Evolutionary conservation across 2,113 vertebrate species (phyloP).

Genomic region (Callopanchax toddi): DNA sequence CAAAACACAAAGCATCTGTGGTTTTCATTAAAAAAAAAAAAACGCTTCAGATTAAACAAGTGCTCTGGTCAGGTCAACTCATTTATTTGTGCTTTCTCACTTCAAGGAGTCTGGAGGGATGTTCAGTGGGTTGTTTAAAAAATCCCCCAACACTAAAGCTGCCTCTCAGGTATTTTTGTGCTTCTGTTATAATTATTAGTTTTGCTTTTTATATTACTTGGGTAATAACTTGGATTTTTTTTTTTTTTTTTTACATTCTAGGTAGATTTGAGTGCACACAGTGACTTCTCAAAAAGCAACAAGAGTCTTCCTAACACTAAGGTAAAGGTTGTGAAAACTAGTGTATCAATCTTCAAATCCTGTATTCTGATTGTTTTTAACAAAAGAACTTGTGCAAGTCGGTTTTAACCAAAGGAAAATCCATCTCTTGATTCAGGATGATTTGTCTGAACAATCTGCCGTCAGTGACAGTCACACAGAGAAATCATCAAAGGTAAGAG

Average conservation of each 20-base stretch:
- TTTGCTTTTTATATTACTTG: neutral
- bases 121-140: conserved; percentile 61
- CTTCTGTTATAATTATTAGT: neutral
- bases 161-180: conserved; percentile 49
- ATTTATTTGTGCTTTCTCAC: neutral
- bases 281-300: conserved; percentile 40
- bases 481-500: conserved; percentile 54
- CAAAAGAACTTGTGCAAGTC: too few species aligned
- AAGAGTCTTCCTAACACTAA: conserved; percentile 36
- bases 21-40: neutral
- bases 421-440: conserved; percentile 57
- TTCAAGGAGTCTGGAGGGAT: conserved; percentile 50
- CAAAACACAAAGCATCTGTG: neutral
- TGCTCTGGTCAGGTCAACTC: neutral
- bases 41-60: neutral
- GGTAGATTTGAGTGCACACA: conserved; percentile 44
- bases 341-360: too few species aligned
- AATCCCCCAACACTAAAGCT: conserved; percentile 36
- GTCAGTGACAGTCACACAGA: conserved; percentile 37
- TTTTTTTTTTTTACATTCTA: conserved; percentile 19
- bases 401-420: too few species aligned
- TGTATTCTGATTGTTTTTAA: too few species aligned
- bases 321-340: neutral
- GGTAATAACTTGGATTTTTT: too few species aligned
- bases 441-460: conserved; percentile 48